Conservation (phyloP, 2,888 invertebrate genomes). For the Resseliella maxima region DNA sequence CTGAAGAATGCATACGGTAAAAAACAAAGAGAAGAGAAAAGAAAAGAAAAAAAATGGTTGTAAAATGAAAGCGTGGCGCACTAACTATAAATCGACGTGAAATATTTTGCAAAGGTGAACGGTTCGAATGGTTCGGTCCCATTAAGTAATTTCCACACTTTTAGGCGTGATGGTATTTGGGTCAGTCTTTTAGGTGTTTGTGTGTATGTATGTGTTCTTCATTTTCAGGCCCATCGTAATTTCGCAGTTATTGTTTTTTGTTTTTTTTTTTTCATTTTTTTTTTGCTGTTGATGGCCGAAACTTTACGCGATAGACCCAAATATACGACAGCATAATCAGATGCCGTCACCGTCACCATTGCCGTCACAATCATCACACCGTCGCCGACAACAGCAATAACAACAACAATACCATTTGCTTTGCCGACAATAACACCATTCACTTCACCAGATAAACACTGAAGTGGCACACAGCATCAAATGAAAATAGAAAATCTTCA, state of each 20-base stretch:
- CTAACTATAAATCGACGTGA: conserved; percentile 15
- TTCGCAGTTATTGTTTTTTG: not conserved
- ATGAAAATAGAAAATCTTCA: not conserved
- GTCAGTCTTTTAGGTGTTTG: no score
- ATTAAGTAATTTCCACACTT: conserved; percentile 19
- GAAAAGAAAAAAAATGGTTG: no score
- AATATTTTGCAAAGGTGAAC: not conserved
- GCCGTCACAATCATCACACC: not conserved
- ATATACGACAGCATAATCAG: not conserved
- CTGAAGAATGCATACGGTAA: not conserved
- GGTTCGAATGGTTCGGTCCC: not conserved
- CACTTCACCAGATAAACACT: not conserved
- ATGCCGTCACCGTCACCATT: not conserved
- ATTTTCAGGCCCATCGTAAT: not conserved
- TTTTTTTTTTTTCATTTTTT: no score
- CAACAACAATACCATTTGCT: no score
- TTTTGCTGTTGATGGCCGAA: not conserved
- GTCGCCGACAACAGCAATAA: not conserved
- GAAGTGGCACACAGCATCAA: not conserved
- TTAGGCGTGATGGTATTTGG: conserved; percentile 28
- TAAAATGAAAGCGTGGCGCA: not conserved
- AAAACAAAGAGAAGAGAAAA: not conserved
- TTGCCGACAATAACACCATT: no score
- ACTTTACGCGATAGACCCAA: not conserved
- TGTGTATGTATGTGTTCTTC: no score